These are phyloP conservation scores for Drosophila pectinifera DNA, from an alignment of 1,140 invertebrate genomes.

Conservation along the genomic window DNA sequence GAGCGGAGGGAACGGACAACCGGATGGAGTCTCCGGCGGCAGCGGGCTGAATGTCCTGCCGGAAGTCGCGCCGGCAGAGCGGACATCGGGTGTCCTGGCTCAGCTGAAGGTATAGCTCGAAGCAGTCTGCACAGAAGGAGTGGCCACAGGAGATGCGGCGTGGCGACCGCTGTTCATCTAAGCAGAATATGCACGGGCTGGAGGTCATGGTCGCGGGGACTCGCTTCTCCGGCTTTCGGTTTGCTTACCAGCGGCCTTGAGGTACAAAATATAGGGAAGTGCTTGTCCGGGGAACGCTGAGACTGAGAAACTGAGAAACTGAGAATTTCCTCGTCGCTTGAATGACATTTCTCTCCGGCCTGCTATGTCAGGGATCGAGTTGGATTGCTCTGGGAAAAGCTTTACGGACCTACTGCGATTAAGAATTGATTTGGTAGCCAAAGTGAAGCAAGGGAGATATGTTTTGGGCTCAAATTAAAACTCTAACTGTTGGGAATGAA, in stretches of 20 bases:
- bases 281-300: neutral
- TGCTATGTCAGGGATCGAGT: neutral
- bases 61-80: constrained; percentile 56
- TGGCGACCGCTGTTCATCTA: constrained; percentile 62
- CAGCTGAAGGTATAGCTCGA: constrained; percentile 50
- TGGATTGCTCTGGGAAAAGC: neutral
- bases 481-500: neutral
- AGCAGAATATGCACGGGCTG: constrained; percentile 67
- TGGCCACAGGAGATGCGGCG: constrained; percentile 53
- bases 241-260: constrained; percentile 5
- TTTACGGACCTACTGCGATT: too few species aligned
- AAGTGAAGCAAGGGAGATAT: too few species aligned
- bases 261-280: constrained; percentile 34
- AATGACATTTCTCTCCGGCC: neutral
- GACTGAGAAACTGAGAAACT: neutral
- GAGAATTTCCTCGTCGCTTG: too few species aligned
- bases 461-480: neutral
- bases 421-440: too few species aligned
- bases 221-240: constrained; percentile 3
- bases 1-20: neutral
- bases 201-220: constrained; percentile 35
- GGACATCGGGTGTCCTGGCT: constrained; percentile 53
- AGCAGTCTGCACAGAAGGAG: constrained; percentile 60
- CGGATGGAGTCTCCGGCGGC: neutral
- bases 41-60: constrained; percentile 19